These are phyloP conservation scores for Drosophila subsilvestris DNA, from an alignment of 2,888 invertebrate species.

Conservation along the genomic window DNA sequence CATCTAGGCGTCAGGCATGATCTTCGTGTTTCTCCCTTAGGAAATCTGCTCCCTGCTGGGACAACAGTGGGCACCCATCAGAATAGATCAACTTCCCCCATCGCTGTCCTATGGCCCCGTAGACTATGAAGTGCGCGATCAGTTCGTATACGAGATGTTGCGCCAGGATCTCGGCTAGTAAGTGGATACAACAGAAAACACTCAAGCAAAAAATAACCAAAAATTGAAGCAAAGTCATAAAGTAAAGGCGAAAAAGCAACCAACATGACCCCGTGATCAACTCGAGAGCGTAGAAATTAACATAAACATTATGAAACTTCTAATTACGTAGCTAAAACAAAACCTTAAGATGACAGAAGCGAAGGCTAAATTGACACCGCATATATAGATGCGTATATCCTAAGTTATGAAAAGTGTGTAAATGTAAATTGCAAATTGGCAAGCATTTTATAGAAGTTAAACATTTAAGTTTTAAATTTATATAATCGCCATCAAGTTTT, in stretches of 20 bases:
- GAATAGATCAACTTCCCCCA: conserved; percentile 78
- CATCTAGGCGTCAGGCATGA: neutral
- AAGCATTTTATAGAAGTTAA: conserved; percentile 60
- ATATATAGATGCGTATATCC: conserved; percentile 7
- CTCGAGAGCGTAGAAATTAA: conserved; percentile 60
- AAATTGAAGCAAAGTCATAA: conserved; percentile 38
- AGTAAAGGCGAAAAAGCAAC: conserved; percentile 20
- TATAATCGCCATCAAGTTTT: conserved; percentile 20
- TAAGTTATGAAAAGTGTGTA: conserved; percentile 47
- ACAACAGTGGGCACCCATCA: conserved; percentile 81
- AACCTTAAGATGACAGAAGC: conserved; percentile 21
- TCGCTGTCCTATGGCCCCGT: conserved; percentile 79
- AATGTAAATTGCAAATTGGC: conserved; percentile 49
- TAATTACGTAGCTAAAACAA: conserved; percentile 60
- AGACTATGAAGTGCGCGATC: conserved; percentile 82
- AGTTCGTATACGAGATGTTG: conserved; percentile 83
- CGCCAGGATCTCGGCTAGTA: conserved; percentile 81
- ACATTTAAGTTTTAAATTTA: conserved; percentile 42
- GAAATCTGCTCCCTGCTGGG: conserved; percentile 83
- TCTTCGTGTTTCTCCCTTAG: conserved; percentile 53
- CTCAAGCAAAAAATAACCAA: conserved; percentile 25
- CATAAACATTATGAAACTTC: conserved; percentile 26
- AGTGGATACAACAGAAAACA: conserved; percentile 25
- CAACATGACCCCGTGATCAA: conserved; percentile 71
- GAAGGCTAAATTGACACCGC: conserved; percentile 28